Percentiles rank a stretch among this genome's conserved stretches.
Conservation (phyloP, 2,888 invertebrate species). For the Chrysomela aeneicollis region DNA sequence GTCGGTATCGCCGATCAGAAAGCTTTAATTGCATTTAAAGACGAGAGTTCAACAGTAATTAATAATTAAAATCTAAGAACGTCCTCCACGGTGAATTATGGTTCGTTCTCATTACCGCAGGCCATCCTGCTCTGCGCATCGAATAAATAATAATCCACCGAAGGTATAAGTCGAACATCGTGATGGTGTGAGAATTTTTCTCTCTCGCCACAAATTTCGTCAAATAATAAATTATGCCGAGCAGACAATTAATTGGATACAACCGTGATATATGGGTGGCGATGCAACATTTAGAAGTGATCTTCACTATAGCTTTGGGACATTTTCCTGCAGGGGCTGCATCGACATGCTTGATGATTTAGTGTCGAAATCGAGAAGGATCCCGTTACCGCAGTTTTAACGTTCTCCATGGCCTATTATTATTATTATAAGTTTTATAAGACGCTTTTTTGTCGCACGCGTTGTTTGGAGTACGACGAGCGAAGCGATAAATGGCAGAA, state of each 20-base stretch:
- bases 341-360: neutral
- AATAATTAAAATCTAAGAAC: slow-evolving; percentile 52
- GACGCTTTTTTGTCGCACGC: too few relatives aligned
- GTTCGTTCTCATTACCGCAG: slow-evolving; percentile 46
- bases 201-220: slow-evolving; percentile 30
- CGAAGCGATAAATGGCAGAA: too few relatives aligned
- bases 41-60: slow-evolving; percentile 54
- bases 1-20: slow-evolving; percentile 19
- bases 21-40: slow-evolving; percentile 54
- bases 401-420: too few relatives aligned
- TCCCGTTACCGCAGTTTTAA: neutral
- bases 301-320: neutral
- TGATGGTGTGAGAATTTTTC: slow-evolving; percentile 38
- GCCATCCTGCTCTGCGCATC: slow-evolving; percentile 34
- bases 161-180: slow-evolving; percentile 30
- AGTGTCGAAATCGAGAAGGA: neutral
- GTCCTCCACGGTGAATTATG: slow-evolving; percentile 50
- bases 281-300: slow-evolving; percentile 16
- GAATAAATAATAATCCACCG: slow-evolving; percentile 37
- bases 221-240: slow-evolving; percentile 31
- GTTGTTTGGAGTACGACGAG: too few relatives aligned
- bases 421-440: too few relatives aligned
- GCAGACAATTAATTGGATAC: slow-evolving; percentile 20
- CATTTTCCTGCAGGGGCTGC: neutral
- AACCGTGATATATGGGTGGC: slow-evolving; percentile 20